Evolutionary conservation across 1,140 invertebrate species (phyloP).

Genomic region (Drosophila suzukii): DNA sequence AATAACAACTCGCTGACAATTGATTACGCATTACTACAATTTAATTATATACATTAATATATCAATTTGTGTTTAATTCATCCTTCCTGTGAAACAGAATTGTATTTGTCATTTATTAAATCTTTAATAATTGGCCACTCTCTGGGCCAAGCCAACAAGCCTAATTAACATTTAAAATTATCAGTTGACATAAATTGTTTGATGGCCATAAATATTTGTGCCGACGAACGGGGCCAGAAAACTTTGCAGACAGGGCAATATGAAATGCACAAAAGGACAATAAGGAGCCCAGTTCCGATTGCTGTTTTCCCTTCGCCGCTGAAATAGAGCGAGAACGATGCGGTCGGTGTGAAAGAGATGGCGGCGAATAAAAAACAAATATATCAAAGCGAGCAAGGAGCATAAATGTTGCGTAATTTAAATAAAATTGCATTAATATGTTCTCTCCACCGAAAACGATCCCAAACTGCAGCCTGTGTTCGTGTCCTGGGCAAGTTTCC

Average conservation of each 20-base stretch:
- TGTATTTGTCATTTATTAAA: slow-evolving; percentile 36
- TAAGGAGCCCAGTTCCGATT: slow-evolving; percentile 42
- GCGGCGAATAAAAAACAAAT: slow-evolving; percentile 55
- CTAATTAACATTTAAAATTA: slow-evolving; percentile 74
- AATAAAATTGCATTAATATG: slow-evolving; percentile 81
- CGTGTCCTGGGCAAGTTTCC: slow-evolving; percentile 56
- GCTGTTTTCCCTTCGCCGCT: slow-evolving; percentile 27
- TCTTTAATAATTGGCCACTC: slow-evolving; percentile 38
- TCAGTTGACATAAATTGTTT: slow-evolving; percentile 66
- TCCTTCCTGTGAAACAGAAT: slow-evolving; percentile 29
- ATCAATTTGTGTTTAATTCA: slow-evolving; percentile 50
- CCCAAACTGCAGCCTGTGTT: slow-evolving; percentile 38
- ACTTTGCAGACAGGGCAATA: slow-evolving; percentile 30
- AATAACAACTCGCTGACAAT: slow-evolving; percentile 38
- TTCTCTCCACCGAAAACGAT: slow-evolving; percentile 46
- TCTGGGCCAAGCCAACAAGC: slow-evolving; percentile 13
- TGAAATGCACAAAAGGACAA: slow-evolving; percentile 41
- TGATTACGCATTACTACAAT: slow-evolving; percentile 51
- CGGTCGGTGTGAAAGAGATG: slow-evolving; percentile 1
- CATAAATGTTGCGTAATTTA: slow-evolving; percentile 78
- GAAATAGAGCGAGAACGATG: slow-evolving; percentile 2
- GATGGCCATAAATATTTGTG: slow-evolving; percentile 53
- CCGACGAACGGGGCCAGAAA: slow-evolving; percentile 4
- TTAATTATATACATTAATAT: slow-evolving; percentile 47
- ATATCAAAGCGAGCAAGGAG: slow-evolving; percentile 58